These are phyloP conservation scores for Dicaeum eximium DNA, from an alignment of 2,113 vertebrate genomes.

Conservation along the genomic window DNA sequence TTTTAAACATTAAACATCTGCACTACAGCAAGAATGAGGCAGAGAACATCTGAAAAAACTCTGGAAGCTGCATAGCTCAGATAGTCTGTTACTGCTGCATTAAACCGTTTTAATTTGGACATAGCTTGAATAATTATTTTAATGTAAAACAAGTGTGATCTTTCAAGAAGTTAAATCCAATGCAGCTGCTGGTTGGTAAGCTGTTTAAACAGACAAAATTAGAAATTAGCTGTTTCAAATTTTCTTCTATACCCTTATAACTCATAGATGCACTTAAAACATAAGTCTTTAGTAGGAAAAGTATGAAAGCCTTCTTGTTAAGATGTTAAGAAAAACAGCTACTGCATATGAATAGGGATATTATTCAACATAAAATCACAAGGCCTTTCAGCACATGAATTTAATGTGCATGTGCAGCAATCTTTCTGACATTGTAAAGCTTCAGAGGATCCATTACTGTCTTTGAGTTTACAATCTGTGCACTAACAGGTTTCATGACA, in stretches of 20 bases:
- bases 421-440: slow-evolving; percentile 1
- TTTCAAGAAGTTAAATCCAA: neutral
- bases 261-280: neutral
- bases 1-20: neutral
- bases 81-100: neutral
- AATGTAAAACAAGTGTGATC: neutral
- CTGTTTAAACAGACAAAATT: neutral
- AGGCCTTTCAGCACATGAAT: neutral
- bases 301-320: neutral
- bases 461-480: slow-evolving; percentile 10
- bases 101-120: neutral
- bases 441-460: slow-evolving; percentile 9
- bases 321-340: neutral
- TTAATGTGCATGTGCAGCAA: neutral
- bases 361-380: slow-evolving; percentile 31
- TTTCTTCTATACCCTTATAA: neutral
- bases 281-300: neutral
- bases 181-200: neutral
- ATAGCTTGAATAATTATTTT: neutral
- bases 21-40: neutral
- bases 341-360: neutral
- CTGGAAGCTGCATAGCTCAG: neutral
- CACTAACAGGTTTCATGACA: neutral
- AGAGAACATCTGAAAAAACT: neutral
- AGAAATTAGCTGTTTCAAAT: neutral